Evolutionary conservation across 2,888 invertebrate genomes (phyloP).

Genomic region (Marasmarcha lunaedactyla): DNA sequence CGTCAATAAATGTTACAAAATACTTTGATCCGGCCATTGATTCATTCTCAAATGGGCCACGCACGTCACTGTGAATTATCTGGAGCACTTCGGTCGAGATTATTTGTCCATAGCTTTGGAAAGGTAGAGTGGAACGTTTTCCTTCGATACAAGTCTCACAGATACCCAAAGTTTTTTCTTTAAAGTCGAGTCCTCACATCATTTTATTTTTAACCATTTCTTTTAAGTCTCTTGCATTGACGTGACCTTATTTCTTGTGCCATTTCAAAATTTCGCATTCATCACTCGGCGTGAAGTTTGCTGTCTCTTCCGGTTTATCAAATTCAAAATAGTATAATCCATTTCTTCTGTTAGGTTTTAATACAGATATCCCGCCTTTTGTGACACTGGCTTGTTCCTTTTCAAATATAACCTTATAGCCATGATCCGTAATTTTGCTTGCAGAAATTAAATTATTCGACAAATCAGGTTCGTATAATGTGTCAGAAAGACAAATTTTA

Average conservation of each 20-base stretch:
- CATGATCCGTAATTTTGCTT: no score
- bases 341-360: no score
- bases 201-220: neutral
- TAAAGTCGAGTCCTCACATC: neutral
- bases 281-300: no score
- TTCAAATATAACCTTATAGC: no score
- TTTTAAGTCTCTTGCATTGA: neutral
- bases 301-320: no score
- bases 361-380: no score
- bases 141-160: slow-evolving; percentile 4
- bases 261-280: neutral
- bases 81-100: neutral
- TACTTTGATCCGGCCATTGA: neutral
- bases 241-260: neutral
- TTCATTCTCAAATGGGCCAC: neutral
- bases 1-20: neutral
- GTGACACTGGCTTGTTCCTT: no score
- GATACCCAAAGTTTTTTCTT: neutral
- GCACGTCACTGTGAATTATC: slow-evolving; percentile 3
- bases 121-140: neutral
- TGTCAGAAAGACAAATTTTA: no score
- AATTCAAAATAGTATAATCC: slow-evolving; percentile 3
- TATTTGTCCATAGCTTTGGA: neutral
- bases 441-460: no score
- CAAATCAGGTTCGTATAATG: no score